phyloP scores from a whole-genome alignment of 2,888 invertebrate genomes.

The Leptinotarsa rubiginosa region DNA sequence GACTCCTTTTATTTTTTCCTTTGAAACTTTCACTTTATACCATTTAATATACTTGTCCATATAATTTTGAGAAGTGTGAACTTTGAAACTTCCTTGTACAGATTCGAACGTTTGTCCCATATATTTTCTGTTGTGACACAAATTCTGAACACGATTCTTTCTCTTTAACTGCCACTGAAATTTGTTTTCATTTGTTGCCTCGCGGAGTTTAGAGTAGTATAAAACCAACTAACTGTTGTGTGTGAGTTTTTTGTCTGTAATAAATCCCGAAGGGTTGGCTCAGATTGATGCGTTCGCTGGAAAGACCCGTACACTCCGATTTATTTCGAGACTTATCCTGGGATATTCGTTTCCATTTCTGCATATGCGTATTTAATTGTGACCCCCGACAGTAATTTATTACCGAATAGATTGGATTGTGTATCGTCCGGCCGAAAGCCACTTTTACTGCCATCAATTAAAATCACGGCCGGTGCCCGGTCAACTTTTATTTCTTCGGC shows the following conservation, averaged over 20 bases:
- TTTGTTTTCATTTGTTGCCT: slow-evolving; percentile 13
- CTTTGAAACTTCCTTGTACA: too few relatives aligned
- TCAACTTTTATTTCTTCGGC: slow-evolving; percentile 60
- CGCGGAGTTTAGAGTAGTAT: slow-evolving; percentile 34
- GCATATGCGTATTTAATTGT: slow-evolving; percentile 66
- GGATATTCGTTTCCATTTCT: slow-evolving; percentile 55
- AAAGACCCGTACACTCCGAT: slow-evolving; percentile 51
- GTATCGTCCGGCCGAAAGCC: slow-evolving; percentile 61
- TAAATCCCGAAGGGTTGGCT: slow-evolving; percentile 50
- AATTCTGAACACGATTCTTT: neutral
- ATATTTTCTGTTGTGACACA: too few relatives aligned
- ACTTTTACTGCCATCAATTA: slow-evolving; percentile 66
- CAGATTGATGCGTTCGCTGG: slow-evolving; percentile 58
- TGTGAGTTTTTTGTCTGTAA: slow-evolving; percentile 43
- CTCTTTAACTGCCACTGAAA: slow-evolving; percentile 1
- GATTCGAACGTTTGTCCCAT: too few relatives aligned
- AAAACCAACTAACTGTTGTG: slow-evolving; percentile 39
- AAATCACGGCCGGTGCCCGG: slow-evolving; percentile 54
- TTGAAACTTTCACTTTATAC: too few relatives aligned
- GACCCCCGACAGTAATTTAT: slow-evolving; percentile 62
- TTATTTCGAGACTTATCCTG: slow-evolving; percentile 60
- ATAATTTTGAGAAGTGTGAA: too few relatives aligned
- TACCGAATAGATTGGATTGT: slow-evolving; percentile 61
- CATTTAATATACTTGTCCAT: too few relatives aligned
- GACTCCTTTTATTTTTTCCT: too few relatives aligned